Evolutionary conservation across 2,888 invertebrate species (phyloP).

Genomic region (Eurytoma adleriae): DNA sequence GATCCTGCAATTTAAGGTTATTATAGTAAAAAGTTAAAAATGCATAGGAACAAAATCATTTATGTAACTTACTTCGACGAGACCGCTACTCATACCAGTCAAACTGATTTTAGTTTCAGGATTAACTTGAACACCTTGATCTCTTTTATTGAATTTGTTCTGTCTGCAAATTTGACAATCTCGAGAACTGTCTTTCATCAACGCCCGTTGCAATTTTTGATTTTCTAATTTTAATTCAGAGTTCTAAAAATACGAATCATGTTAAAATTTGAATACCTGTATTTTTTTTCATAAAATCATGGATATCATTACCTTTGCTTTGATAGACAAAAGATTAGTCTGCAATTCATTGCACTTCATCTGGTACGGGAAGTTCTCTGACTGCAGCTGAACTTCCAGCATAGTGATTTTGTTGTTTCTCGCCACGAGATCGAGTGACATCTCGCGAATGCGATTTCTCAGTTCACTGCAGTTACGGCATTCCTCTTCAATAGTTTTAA

Average conservation of each 20-base stretch:
- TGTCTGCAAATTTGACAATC: constrained; percentile 66
- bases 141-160: constrained; percentile 62
- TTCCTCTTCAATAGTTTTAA: constrained; percentile 40
- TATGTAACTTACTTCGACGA: constrained; percentile 63
- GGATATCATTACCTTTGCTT: constrained; percentile 62
- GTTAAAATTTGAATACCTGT: neutral
- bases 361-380: constrained; percentile 68
- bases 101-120: constrained; percentile 59
- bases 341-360: constrained; percentile 68
- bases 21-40: neutral
- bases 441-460: constrained; percentile 61
- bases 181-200: constrained; percentile 58
- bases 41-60: neutral
- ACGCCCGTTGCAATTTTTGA: constrained; percentile 60
- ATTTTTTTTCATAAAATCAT: neutral
- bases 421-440: constrained; percentile 67
- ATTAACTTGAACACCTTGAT: constrained; percentile 66
- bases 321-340: constrained; percentile 61
- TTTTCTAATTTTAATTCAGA: constrained; percentile 60
- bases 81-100: constrained; percentile 63
- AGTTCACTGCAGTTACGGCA: constrained; percentile 55
- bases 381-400: constrained; percentile 68
- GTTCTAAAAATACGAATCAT: constrained; percentile 58
- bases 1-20: constrained; percentile 74
- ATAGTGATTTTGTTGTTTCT: constrained; percentile 68